Conservation (phyloP, 2,888 invertebrate genomes). For the Mamestra brassicae region DNA sequence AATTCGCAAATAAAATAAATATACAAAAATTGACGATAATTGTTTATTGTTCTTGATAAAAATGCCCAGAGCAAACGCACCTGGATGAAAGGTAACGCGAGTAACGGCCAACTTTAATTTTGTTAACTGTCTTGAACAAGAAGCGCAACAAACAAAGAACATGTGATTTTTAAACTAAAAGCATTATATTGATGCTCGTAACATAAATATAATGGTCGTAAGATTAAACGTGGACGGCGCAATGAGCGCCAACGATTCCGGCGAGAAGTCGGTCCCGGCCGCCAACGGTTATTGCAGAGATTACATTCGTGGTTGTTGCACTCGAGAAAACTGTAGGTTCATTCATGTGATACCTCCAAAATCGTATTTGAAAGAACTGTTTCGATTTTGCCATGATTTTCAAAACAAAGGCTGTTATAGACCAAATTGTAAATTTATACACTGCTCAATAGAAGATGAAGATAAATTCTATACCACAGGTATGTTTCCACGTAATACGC, state of each 20-base stretch:
- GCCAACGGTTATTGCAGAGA: constrained; percentile 86
- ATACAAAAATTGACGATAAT: neutral
- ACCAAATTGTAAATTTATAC: constrained; percentile 93
- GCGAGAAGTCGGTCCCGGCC: constrained; percentile 71
- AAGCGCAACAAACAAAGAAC: constrained; percentile 37
- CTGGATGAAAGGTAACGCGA: constrained; percentile 31
- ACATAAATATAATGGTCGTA: constrained; percentile 71
- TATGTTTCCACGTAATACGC: constrained; percentile 89
- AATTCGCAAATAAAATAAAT: too few species aligned
- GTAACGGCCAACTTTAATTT: constrained; percentile 16
- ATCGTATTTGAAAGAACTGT: constrained; percentile 81
- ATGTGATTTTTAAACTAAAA: constrained; percentile 29
- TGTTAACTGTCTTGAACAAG: constrained; percentile 2
- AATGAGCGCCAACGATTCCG: constrained; percentile 77
- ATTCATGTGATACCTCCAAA: constrained; percentile 85
- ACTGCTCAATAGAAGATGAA: constrained; percentile 93
- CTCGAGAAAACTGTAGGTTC: constrained; percentile 90
- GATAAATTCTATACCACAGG: constrained; percentile 92
- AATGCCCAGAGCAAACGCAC: constrained; percentile 10
- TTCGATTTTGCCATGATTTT: constrained; percentile 91
- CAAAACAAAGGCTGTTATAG: constrained; percentile 93
- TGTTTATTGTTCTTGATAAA: constrained; percentile 3
- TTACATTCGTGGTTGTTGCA: constrained; percentile 88
- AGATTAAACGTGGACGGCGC: constrained; percentile 67
- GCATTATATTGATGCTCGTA: constrained; percentile 70